Base-by-base conservation (phyloP, 2,888 invertebrate species). In the Oscheius sp. region DNA sequence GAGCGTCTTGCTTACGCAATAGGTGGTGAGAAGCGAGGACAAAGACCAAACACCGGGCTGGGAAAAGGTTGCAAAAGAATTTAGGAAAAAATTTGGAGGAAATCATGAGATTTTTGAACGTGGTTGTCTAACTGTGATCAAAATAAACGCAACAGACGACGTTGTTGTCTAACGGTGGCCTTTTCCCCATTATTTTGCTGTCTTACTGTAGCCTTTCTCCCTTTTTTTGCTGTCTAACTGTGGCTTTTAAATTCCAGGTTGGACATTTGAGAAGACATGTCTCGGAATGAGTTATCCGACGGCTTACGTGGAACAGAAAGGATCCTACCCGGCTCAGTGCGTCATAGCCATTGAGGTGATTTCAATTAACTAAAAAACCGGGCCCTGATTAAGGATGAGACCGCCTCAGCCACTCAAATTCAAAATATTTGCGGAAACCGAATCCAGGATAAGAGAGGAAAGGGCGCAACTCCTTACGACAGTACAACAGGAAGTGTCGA, bases 201-300 rank as follows among this genome's bases (percentile, higher is more conserved):
- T n/a, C n/a, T n/a, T 21, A 56, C 2, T 25, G 7, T 18, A 16
- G 23, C 23, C 18, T 3, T 56, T 53, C 18, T 9, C 9, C n/a
- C n/a, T n/a, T n/a, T n/a, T n/a, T n/a, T n/a, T n/a, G n/a, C n/a
- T n/a, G n/a, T n/a, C n/a, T n/a, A n/a, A n/a, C n/a, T n/a, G n/a
- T 6, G n/a, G 13, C 23, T 12, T 27, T 29, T 35, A 6, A 18
- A 45, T 58, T 58, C 2, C 45, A 70, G 70, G 70, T 21, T 58
- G 49, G 58, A 46, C 59, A 25, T 70, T 70, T 29, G 70, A 70
- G 59, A 53, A 70, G 46, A 27, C 45, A 16, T 70, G 70, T 27
- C 46, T 59, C 5, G 58, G 46, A 25, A 45, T 70, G 43, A 56
- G 43, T 25, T 58, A 45, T 18, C 70, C 58, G 1, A 59, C 59